Percentiles rank a stretch among this genome's conserved stretches.
Conservation (phyloP, 2,888 invertebrate genomes). For the Amaurobius ferox region DNA sequence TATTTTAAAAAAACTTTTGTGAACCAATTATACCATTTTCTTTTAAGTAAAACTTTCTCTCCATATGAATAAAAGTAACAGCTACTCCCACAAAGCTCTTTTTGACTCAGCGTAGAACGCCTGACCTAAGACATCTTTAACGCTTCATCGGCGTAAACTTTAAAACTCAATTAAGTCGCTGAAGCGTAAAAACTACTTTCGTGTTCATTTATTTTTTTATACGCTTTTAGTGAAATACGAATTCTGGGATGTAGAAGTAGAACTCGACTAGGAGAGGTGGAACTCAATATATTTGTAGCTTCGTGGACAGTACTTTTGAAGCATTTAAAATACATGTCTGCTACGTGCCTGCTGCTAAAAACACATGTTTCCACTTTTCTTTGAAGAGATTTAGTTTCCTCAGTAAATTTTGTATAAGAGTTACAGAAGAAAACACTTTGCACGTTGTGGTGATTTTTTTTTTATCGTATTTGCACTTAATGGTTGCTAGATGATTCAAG, state of each 20-base stretch:
- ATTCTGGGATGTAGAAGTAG: not conserved
- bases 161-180: conserved; percentile 59
- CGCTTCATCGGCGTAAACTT: conserved; percentile 50
- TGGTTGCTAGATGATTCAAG: too few species aligned
- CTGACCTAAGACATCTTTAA: conserved; percentile 18
- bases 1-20: not conserved
- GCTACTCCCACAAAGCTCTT: not conserved
- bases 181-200: conserved; percentile 36
- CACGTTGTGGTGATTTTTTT: too few species aligned
- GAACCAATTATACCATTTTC: not conserved
- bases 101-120: not conserved
- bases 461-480: too few species aligned
- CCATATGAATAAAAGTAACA: not conserved
- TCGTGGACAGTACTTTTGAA: not conserved
- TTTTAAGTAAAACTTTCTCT: not conserved
- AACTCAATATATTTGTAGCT: not conserved
- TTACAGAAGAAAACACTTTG: conserved; percentile 66
- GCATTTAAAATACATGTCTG: conserved; percentile 25
- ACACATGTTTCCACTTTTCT: conserved; percentile 62
- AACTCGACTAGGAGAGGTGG: not conserved
- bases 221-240: not conserved
- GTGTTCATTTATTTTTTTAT: conserved; percentile 27
- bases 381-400: not conserved
- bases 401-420: not conserved
- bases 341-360: conserved; percentile 20